Evolutionary conservation across 2,113 vertebrate genomes (phyloP).

Genomic region (Lontra canadensis): DNA sequence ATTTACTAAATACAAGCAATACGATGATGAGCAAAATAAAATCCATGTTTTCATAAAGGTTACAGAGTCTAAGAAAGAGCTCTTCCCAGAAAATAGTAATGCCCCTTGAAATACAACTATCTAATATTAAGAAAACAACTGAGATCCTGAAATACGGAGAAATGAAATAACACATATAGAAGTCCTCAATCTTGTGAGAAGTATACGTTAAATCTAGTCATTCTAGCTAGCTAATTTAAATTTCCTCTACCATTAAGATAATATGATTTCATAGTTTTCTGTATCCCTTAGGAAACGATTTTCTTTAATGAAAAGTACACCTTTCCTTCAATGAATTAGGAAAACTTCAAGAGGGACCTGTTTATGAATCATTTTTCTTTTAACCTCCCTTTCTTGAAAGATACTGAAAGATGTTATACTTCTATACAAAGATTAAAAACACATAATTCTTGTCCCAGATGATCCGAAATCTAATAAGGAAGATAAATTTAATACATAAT

Average conservation of each 20-base stretch:
- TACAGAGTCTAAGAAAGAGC: not conserved
- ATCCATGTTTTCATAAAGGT: not conserved
- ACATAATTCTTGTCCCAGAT: not conserved
- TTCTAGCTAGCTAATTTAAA: not conserved
- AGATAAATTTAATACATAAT: not conserved
- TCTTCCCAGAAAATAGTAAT: not conserved
- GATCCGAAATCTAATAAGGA: slow-evolving; percentile 2
- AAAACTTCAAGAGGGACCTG: not conserved
- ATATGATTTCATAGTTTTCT: not conserved
- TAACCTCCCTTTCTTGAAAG: not conserved
- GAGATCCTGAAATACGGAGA: not conserved
- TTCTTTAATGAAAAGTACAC: slow-evolving; percentile 20
- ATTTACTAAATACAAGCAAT: not conserved
- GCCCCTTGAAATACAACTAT: not conserved
- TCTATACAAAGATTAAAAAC: not conserved
- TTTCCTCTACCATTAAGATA: not conserved
- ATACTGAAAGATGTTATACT: not conserved
- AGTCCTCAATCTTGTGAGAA: not conserved
- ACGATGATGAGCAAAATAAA: not conserved
- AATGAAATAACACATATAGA: not conserved
- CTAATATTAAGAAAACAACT: not conserved
- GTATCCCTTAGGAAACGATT: not conserved
- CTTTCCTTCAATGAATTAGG: not conserved
- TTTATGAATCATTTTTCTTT: slow-evolving; percentile 7
- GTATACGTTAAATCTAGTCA: not conserved